Percentiles rank a stretch among this genome's conserved stretches.
These are phyloP conservation scores for Callimorpha dominula DNA, from an alignment of 2,888 invertebrate species.

Conservation along the genomic window DNA sequence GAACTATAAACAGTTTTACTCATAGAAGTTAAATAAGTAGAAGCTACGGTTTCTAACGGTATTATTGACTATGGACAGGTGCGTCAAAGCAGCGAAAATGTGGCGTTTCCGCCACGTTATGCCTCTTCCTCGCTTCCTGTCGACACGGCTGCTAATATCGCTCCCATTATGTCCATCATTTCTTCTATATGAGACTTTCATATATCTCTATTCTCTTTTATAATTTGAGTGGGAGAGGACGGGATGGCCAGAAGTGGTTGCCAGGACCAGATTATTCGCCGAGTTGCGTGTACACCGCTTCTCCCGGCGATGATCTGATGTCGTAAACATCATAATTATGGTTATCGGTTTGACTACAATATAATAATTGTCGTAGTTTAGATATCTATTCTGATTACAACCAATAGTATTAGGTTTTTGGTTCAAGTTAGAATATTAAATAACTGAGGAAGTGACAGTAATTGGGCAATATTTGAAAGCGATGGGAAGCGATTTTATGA, in stretches of 20 bases:
- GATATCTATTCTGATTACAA: no score
- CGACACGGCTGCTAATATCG: slow-evolving; percentile 67
- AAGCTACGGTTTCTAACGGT: slow-evolving; percentile 17
- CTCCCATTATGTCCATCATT: slow-evolving; percentile 66
- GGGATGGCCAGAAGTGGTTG: neutral
- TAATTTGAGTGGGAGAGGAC: neutral
- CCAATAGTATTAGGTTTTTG: no score
- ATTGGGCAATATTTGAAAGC: no score
- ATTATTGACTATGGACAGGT: slow-evolving; percentile 39
- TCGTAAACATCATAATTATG: no score
- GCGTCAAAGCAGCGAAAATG: slow-evolving; percentile 43
- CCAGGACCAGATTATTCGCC: neutral
- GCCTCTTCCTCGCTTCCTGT: slow-evolving; percentile 53
- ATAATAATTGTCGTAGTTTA: no score
- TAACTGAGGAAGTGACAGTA: no score
- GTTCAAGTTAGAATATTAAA: no score
- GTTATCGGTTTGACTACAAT: no score
- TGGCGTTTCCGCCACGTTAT: slow-evolving; percentile 51
- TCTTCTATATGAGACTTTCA: slow-evolving; percentile 37
- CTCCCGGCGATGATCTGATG: neutral
- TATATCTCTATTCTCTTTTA: neutral
- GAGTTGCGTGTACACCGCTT: neutral
- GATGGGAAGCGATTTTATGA: no score
- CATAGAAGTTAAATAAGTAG: neutral
- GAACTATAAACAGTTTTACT: neutral